These are phyloP conservation scores for Sprattus sprattus DNA, from an alignment of 2,113 vertebrate genomes.

Conservation along the genomic window DNA sequence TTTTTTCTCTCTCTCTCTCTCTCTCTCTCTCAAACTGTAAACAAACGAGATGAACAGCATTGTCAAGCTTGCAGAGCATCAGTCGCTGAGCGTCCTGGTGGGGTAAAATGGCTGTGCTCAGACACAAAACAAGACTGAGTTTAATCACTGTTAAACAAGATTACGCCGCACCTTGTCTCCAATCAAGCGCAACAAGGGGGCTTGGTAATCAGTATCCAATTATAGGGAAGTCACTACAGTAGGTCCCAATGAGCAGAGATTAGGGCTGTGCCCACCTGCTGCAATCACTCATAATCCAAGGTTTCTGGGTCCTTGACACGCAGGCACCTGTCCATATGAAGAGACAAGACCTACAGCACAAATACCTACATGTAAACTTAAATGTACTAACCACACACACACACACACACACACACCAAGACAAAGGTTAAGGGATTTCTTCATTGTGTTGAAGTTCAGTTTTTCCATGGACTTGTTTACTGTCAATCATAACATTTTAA, in stretches of 20 bases:
- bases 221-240: slow-evolving; percentile 55
- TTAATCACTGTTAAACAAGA: slow-evolving; percentile 49
- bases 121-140: slow-evolving; percentile 11
- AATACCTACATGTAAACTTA: neutral
- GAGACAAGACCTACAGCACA: neutral
- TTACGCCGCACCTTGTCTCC: slow-evolving; percentile 55
- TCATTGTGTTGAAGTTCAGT: too few species aligned
- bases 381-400: neutral
- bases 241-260: slow-evolving; percentile 53
- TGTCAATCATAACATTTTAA: too few species aligned
- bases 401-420: neutral
- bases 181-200: slow-evolving; percentile 50
- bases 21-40: neutral
- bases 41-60: neutral
- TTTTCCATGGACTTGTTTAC: too few species aligned
- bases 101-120: neutral
- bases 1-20: neutral
- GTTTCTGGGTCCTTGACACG: neutral
- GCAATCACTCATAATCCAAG: slow-evolving; percentile 51
- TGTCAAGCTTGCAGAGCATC: neutral
- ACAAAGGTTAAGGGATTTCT: neutral
- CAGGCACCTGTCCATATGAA: slow-evolving; percentile 33
- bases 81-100: neutral
- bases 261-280: slow-evolving; percentile 59
- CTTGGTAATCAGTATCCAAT: slow-evolving; percentile 62